phyloP scores from a whole-genome alignment of 2,888 invertebrate species.

The Pterostichus niger region DNA sequence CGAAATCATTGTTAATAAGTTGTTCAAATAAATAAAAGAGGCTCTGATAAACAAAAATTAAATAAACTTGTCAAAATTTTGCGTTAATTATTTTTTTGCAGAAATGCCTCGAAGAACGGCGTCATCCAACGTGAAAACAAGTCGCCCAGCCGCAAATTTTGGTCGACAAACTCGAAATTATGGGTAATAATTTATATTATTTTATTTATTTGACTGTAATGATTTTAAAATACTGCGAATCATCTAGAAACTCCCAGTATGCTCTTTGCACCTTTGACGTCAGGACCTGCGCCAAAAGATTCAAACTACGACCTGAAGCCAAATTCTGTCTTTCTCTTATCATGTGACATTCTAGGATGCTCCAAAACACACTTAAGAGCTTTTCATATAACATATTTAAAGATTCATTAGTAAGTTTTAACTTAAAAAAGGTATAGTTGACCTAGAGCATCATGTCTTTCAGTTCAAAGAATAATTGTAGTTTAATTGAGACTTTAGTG shows the following conservation, averaged over 20 bases:
- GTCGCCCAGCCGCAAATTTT: background rate
- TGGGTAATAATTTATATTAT: conserved; percentile 23
- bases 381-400: background rate
- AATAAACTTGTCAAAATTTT: conserved; percentile 10
- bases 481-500: background rate
- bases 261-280: conserved; percentile 33
- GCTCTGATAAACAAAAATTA: background rate
- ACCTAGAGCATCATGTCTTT: too few species aligned
- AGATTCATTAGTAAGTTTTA: background rate
- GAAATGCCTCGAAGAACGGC: conserved; percentile 6
- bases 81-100: background rate
- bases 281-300: background rate
- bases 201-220: background rate
- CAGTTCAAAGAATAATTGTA: too few species aligned
- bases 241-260: conserved; percentile 22
- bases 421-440: background rate
- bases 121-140: background rate
- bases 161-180: background rate
- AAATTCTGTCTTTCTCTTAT: conserved; percentile 53
- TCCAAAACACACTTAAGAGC: conserved; percentile 18
- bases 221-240: too few species aligned
- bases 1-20: background rate
- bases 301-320: conserved; percentile 14
- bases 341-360: conserved; percentile 39
- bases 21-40: background rate